phyloP scores from a whole-genome alignment of 2,113 vertebrate genomes.

The Lepidothrix coronata region DNA sequence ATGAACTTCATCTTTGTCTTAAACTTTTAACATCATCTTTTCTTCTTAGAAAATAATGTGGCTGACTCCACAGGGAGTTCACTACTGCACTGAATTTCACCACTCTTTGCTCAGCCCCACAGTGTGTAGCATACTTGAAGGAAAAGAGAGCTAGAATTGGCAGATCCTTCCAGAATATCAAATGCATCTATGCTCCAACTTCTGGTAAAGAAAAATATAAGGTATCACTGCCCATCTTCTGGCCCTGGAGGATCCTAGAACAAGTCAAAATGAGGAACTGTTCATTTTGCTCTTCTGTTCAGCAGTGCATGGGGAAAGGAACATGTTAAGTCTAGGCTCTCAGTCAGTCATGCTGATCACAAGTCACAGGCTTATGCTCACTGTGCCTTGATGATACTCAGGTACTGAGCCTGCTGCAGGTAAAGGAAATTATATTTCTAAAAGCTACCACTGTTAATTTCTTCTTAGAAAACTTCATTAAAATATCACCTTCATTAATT shows the following conservation, averaged over 20 bases:
- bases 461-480: conserved; percentile 1
- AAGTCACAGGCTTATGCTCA: neutral
- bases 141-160: neutral
- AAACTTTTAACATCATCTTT: neutral
- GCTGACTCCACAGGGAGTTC: neutral
- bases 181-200: neutral
- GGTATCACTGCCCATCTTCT: neutral
- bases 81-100: neutral
- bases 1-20: neutral
- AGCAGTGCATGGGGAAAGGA: neutral
- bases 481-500: neutral
- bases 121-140: neutral
- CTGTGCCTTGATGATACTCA: neutral
- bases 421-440: neutral
- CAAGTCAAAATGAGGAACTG: neutral
- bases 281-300: neutral
- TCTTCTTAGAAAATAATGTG: neutral
- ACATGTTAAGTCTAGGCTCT: neutral
- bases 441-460: neutral
- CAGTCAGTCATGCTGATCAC: neutral
- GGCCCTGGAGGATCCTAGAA: neutral
- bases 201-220: neutral
- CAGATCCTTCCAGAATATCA: neutral
- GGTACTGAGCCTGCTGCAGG: neutral
- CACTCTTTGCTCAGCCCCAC: neutral